Percentiles rank a stretch among this genome's conserved stretches.
Conservation (phyloP, 1,140 invertebrate species). For the Ceratoteleas bidentatus region DNA sequence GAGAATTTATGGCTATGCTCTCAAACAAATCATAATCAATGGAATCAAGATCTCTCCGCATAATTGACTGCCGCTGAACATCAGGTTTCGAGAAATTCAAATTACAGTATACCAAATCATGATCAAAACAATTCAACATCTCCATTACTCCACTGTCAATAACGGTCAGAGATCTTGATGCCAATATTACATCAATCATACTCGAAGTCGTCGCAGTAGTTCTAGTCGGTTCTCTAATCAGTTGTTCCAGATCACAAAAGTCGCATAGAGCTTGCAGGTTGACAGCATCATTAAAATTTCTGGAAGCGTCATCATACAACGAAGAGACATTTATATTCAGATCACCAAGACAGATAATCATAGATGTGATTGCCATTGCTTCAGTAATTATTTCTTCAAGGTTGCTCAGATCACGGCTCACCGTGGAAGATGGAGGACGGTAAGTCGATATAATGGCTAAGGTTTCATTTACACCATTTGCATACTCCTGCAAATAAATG, state of each 20-base stretch:
- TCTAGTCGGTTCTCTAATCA: slow-evolving; percentile 3
- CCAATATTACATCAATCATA: slow-evolving; percentile 9
- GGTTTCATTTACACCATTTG: not conserved
- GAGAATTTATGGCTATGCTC: not conserved
- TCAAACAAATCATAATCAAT: not conserved
- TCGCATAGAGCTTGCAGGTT: not conserved
- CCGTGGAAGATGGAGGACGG: slow-evolving; percentile 2
- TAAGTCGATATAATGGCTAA: not conserved
- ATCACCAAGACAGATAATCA: slow-evolving; percentile 1
- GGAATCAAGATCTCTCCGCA: not conserved
- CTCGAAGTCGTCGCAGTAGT: not conserved
- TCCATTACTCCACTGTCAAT: not conserved
- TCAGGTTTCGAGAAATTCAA: not conserved
- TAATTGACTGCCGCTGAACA: not conserved
- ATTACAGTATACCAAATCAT: not conserved
- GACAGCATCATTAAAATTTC: too few species aligned
- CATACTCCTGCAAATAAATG: not conserved
- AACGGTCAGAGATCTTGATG: not conserved
- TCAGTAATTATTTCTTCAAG: slow-evolving; percentile 1
- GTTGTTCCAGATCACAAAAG: not conserved
- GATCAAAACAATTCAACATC: not conserved
- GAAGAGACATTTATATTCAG: not conserved
- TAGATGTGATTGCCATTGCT: not conserved
- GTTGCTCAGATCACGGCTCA: not conserved
- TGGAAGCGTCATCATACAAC: not conserved